A percentile compares a stretch with the other conserved stretches of the same genome.
phyloP scores from a whole-genome alignment of 2,797 vertebrate species.

The Microcaecilia unicolor region DNA sequence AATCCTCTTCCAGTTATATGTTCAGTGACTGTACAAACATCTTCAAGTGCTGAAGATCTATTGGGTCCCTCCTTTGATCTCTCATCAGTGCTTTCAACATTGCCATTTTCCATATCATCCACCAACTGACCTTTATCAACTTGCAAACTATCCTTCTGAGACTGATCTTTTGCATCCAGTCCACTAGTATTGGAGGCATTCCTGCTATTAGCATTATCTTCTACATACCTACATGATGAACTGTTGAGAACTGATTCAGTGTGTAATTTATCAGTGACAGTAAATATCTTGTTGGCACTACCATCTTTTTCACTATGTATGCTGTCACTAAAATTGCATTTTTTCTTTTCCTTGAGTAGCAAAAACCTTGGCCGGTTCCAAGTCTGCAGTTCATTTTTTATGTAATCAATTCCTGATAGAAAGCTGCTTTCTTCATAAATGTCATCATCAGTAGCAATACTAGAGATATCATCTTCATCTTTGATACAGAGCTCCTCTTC shows the following conservation, averaged over 20 bases:
- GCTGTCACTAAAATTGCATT: constrained; percentile 66
- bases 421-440: constrained; percentile 78
- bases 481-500: constrained; percentile 87
- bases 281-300: constrained; percentile 34
- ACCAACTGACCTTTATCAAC: constrained; percentile 57
- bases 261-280: constrained; percentile 43
- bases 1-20: constrained; percentile 47
- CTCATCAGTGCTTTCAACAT: constrained; percentile 61
- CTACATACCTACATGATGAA: constrained; percentile 47
- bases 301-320: constrained; percentile 59
- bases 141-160: constrained; percentile 39
- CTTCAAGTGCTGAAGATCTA: constrained; percentile 51
- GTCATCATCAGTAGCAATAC: constrained; percentile 77
- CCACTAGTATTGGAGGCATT: constrained; percentile 25
- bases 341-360: constrained; percentile 66
- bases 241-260: constrained; percentile 54
- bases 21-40: constrained; percentile 46
- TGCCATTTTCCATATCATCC: constrained; percentile 92
- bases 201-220: constrained; percentile 58
- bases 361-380: constrained; percentile 76
- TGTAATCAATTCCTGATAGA: constrained; percentile 79
- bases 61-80: constrained; percentile 53
- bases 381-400: constrained; percentile 83
- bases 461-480: constrained; percentile 75
- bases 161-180: constrained; percentile 35